Evolutionary conservation across 2,888 invertebrate species (phyloP).

Genomic region (Gortyna flavago): DNA sequence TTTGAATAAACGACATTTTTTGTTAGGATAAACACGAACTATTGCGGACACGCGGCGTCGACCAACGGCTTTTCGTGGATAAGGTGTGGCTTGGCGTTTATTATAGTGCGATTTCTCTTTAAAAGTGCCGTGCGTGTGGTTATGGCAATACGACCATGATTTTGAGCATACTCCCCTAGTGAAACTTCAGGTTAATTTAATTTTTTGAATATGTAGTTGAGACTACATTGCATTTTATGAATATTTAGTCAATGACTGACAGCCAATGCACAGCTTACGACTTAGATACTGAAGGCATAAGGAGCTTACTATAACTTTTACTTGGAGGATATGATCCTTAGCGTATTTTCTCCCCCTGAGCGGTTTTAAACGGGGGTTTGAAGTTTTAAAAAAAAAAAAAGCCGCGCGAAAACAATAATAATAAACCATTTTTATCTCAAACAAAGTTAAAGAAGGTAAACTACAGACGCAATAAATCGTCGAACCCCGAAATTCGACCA

Average conservation of each 20-base stretch:
- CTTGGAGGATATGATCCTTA: too few species aligned
- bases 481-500: slow-evolving; percentile 28
- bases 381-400: neutral
- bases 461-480: slow-evolving; percentile 17
- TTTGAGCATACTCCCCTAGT: neutral
- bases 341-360: neutral
- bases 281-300: neutral
- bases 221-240: neutral
- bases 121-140: slow-evolving; percentile 18
- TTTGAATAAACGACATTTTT: slow-evolving; percentile 28
- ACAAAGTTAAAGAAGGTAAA: slow-evolving; percentile 7
- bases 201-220: too few species aligned
- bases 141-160: neutral
- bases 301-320: neutral
- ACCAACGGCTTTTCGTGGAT: slow-evolving; percentile 23
- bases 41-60: neutral
- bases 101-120: slow-evolving; percentile 36
- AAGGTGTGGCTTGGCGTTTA: slow-evolving; percentile 30
- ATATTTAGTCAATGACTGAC: neutral
- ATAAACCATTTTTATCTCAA: neutral
- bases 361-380: neutral
- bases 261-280: neutral
- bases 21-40: slow-evolving; percentile 28
- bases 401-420: neutral
- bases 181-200: too few species aligned